Percentiles rank a stretch among this genome's conserved stretches.
These are phyloP conservation scores for Epizoanthus stellaris DNA, from an alignment of 92 coral and sea anemone species.

Conservation along the genomic window DNA sequence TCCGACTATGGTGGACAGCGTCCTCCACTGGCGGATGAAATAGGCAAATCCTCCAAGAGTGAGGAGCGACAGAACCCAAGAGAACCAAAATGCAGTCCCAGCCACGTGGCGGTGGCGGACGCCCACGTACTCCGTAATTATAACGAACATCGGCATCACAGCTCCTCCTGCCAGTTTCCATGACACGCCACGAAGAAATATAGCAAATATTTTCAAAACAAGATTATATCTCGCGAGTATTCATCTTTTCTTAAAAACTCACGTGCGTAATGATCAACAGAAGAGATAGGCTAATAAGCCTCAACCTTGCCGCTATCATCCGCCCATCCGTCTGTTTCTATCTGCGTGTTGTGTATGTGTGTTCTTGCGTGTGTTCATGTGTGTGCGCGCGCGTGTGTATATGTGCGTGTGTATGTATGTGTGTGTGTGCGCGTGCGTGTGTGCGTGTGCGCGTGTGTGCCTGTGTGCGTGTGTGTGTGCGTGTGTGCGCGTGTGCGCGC, in stretches of 20 bases:
- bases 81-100: constrained; percentile 64
- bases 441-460: too few relatives aligned
- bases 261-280: too few relatives aligned
- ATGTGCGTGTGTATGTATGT: too few relatives aligned
- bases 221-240: not conserved
- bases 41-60: constrained; percentile 72
- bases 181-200: not conserved
- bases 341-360: too few relatives aligned
- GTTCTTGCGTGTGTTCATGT: too few relatives aligned
- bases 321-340: too few relatives aligned
- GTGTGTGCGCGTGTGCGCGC: too few relatives aligned
- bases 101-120: constrained; percentile 72
- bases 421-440: too few relatives aligned
- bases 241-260: not conserved
- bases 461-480: too few relatives aligned
- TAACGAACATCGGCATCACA: constrained; percentile 73
- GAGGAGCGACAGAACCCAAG: constrained; percentile 69
- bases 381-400: too few relatives aligned
- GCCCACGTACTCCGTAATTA: constrained; percentile 77
- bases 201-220: not conserved
- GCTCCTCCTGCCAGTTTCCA: constrained; percentile 67
- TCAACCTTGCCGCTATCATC: too few relatives aligned
- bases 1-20: constrained; percentile 62
- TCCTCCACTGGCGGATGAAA: constrained; percentile 81
- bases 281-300: too few relatives aligned